Percentiles rank a stretch among this genome's conserved stretches.
Evolutionary conservation across 2,888 invertebrate genomes (phyloP).

Genomic region (Drosophila nr. medialis): DNA sequence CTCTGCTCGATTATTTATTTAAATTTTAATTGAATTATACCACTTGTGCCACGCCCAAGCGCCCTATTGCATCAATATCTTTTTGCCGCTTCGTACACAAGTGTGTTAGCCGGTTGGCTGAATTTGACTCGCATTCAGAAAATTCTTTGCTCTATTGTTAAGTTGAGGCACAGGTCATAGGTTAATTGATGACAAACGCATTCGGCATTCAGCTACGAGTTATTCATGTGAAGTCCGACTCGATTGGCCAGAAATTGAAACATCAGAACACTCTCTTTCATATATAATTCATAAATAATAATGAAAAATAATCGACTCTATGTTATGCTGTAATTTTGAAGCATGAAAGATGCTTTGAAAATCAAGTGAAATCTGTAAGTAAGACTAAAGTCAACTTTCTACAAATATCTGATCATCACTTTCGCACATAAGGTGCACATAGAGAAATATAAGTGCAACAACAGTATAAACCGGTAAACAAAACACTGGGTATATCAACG

Average conservation of each 20-base stretch:
- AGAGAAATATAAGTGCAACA: neutral
- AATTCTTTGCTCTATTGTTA: slow-evolving; percentile 58
- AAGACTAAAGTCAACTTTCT: neutral
- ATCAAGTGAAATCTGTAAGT: neutral
- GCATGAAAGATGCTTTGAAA: neutral
- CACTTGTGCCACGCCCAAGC: slow-evolving; percentile 45
- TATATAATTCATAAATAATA: slow-evolving; percentile 20
- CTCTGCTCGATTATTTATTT: slow-evolving; percentile 48
- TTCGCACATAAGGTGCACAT: neutral
- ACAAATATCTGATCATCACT: neutral
- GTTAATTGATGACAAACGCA: slow-evolving; percentile 75
- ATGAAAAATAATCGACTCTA: neutral
- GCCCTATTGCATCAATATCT: slow-evolving; percentile 5
- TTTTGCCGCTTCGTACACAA: slow-evolving; percentile 29
- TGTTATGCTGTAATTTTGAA: neutral
- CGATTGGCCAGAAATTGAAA: slow-evolving; percentile 56
- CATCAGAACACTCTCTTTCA: slow-evolving; percentile 47
- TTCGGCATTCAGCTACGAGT: slow-evolving; percentile 26
- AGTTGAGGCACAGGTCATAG: slow-evolving; percentile 56
- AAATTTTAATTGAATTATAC: slow-evolving; percentile 68
- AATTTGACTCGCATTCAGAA: slow-evolving; percentile 40
- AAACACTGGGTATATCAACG: slow-evolving; percentile 23
- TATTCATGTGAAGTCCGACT: slow-evolving; percentile 22
- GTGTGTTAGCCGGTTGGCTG: slow-evolving; percentile 33
- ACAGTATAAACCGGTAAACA: slow-evolving; percentile 3